Conservation (phyloP, 2,888 invertebrate species). For the Pammene fasciana region DNA sequence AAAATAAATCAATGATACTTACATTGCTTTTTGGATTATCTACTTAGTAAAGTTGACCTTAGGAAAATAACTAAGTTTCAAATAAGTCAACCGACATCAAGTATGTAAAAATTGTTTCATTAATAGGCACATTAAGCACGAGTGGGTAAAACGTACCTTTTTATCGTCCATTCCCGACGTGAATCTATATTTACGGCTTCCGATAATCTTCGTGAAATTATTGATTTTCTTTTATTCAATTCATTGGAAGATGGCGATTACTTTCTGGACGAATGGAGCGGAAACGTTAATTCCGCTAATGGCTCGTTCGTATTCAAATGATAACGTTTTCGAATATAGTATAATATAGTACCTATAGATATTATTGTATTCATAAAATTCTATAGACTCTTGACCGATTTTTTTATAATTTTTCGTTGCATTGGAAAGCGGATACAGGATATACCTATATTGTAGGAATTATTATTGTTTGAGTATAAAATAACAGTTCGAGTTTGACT, state of each 20-base stretch:
- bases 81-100: too few species aligned
- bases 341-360: neutral
- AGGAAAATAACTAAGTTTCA: too few species aligned
- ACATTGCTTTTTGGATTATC: too few species aligned
- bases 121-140: too few species aligned
- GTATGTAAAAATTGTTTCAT: too few species aligned
- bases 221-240: slow-evolving; percentile 53
- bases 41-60: too few species aligned
- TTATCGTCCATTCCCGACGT: slow-evolving; percentile 13
- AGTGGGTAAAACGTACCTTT: too few species aligned
- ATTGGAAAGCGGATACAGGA: too few species aligned
- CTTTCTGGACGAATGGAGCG: slow-evolving; percentile 55
- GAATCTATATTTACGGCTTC: slow-evolving; percentile 28
- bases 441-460: too few species aligned
- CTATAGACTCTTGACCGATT: neutral
- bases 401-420: slow-evolving; percentile 20
- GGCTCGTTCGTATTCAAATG: slow-evolving; percentile 53
- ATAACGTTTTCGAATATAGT: slow-evolving; percentile 44
- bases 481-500: too few species aligned
- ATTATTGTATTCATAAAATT: slow-evolving; percentile 2
- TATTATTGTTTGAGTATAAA: too few species aligned
- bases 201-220: slow-evolving; percentile 51
- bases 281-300: slow-evolving; percentile 68
- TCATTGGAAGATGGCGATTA: slow-evolving; percentile 54
- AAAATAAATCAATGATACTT: too few species aligned